phyloP scores from a whole-genome alignment of 2,888 invertebrate genomes.

The Drosophila greeni region DNA sequence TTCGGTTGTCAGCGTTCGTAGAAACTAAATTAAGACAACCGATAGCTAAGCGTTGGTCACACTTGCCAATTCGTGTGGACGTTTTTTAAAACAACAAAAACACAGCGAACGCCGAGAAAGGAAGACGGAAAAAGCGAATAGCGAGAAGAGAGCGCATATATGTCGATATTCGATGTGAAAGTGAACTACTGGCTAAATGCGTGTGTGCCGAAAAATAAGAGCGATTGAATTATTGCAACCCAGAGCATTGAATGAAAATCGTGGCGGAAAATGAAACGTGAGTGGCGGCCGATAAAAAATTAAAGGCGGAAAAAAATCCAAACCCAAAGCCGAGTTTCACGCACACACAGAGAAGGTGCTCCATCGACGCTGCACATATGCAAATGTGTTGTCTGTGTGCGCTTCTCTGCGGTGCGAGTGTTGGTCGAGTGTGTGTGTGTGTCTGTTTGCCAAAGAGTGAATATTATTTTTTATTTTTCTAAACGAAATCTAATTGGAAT shows the following conservation, averaged over 20 bases:
- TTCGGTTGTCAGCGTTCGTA: no score
- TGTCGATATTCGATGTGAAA: constrained; percentile 24
- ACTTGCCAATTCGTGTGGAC: no score
- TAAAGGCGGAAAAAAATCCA: neutral
- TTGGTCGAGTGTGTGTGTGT: constrained; percentile 40
- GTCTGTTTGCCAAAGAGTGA: constrained; percentile 52
- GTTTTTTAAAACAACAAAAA: no score
- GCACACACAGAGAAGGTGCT: constrained; percentile 20
- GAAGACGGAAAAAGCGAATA: no score
- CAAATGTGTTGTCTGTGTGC: constrained; percentile 60
- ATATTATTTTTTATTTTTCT: constrained; percentile 43
- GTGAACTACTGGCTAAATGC: constrained; percentile 19
- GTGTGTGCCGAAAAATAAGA: constrained; percentile 9
- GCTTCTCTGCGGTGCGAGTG: constrained; percentile 10
- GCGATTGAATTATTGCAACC: neutral
- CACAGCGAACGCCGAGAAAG: no score
- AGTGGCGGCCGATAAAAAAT: constrained; percentile 11
- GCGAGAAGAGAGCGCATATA: neutral
- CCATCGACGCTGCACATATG: constrained; percentile 49
- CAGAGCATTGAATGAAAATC: constrained; percentile 18
- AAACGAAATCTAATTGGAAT: constrained; percentile 65
- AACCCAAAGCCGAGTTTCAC: constrained; percentile 43
- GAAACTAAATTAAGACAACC: no score
- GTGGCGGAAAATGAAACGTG: constrained; percentile 46
- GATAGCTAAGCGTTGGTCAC: no score